Percentiles rank a stretch among this genome's conserved stretches.
Conservation (phyloP, 2,888 invertebrate species). For the Argyresthia goedartella region DNA sequence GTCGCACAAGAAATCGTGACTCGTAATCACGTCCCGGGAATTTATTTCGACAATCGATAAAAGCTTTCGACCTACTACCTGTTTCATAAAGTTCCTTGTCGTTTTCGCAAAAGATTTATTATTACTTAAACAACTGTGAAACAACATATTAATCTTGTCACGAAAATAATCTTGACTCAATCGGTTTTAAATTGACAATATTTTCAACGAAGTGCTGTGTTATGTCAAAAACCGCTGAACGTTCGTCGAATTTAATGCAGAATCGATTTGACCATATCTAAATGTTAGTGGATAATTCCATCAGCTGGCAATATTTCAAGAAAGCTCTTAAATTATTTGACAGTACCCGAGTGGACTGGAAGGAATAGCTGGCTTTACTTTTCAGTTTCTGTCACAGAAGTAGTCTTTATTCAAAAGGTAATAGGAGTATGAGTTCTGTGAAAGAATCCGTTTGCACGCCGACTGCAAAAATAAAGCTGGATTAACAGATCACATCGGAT, state of each 20-base stretch:
- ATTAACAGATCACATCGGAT: neutral
- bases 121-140: constrained; percentile 33
- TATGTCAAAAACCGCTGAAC: neutral
- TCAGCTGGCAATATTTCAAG: constrained; percentile 45
- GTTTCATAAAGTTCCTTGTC: constrained; percentile 2
- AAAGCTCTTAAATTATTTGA: constrained; percentile 46
- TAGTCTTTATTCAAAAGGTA: neutral
- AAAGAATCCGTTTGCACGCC: too few relatives aligned
- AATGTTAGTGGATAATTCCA: constrained; percentile 13
- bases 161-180: constrained; percentile 8
- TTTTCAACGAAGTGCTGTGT: constrained; percentile 1
- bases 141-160: constrained; percentile 11
- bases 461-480: neutral
- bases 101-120: constrained; percentile 36
- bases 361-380: constrained; percentile 13
- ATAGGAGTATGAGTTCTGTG: neutral
- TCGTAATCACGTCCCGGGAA: constrained; percentile 34
- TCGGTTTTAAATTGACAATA: constrained; percentile 13
- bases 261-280: constrained; percentile 23
- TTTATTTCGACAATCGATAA: constrained; percentile 38
- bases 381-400: neutral
- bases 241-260: constrained; percentile 7
- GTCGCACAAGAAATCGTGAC: constrained; percentile 34
- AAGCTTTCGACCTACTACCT: constrained; percentile 15
- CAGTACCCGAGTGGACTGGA: constrained; percentile 19